Evolutionary conservation across 2,888 invertebrate species (phyloP), one percentile per base, ranked within the genome.

Genomic region (Digitonthophagus gazella): DNA sequence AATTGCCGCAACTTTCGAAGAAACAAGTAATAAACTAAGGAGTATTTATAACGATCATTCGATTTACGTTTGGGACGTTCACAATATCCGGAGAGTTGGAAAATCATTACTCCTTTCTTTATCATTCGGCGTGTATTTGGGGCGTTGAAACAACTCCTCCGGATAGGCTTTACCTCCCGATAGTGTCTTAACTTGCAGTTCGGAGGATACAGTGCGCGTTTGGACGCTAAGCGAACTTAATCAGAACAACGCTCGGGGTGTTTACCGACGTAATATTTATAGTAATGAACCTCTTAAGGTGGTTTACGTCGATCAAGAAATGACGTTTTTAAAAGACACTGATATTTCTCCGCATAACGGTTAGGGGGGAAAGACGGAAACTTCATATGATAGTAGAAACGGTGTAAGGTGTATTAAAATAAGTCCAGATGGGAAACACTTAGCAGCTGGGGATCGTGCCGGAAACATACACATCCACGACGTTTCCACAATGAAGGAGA

Each of bases 71-170:
- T 98, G 98, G 97, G 97, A 98, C 81, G 91, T 98, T 1, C 86
- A 92, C 76, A 96, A 98, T 82, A 92, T 97, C 66, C 92, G 92
- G 78, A 88, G 94, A 83, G 95, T 97, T 66, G 97, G 97, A 74
- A 97, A 98, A 82, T 93, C 94, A 6, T 93, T n/a, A 95, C 83
- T 97, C 97, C 15, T 97, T 95, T 78, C 86, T 98, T 18, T 98
- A 93, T 84, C 98, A 99, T 85, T 96, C 97, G 67, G 96, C 97
- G 8, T 96, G 97, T 83, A 96, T 98, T 75, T 98, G 98, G 97
- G 97, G 96, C 71, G 91, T 98, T 73, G 98, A 98, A 84, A 95
- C 96, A 86, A 80, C 81, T 5, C 82, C 82, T 0, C 80, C 82
- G 2, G 78, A 82, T 44, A 82, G 82, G 82, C 84, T 0, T 85